A percentile compares a stretch with the other conserved stretches of the same genome.
Conservation (phyloP, 2,888 invertebrate species). For the Pyralis farinalis region DNA sequence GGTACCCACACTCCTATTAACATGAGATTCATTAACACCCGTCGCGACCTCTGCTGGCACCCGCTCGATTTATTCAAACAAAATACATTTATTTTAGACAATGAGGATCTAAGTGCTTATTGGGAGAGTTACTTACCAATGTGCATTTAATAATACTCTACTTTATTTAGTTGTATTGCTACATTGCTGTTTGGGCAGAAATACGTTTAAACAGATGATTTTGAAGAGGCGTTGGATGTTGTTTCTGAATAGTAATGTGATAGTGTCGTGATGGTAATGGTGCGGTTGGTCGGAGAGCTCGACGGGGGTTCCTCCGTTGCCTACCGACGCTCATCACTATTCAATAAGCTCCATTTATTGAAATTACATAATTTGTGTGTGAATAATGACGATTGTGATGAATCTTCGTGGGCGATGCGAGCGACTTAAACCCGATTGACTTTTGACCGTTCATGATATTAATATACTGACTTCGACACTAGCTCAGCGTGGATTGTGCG, state of each 20-base stretch:
- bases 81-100: conserved; percentile 69
- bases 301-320: conserved; percentile 61
- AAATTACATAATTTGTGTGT: conserved; percentile 82
- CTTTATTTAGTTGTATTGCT: conserved; percentile 10
- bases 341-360: conserved; percentile 80
- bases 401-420: conserved; percentile 79
- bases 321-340: conserved; percentile 80
- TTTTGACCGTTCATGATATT: conserved; percentile 76
- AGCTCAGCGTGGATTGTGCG: conserved; percentile 19
- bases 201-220: conserved; percentile 2
- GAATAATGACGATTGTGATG: conserved; percentile 81
- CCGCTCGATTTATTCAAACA: conserved; percentile 65
- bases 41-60: conserved; percentile 40
- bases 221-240: conserved; percentile 25
- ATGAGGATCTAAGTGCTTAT: conserved; percentile 66
- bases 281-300: conserved; percentile 36
- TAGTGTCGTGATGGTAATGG: conserved; percentile 28
- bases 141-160: conserved; percentile 12
- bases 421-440: conserved; percentile 79
- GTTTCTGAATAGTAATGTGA: conserved; percentile 14
- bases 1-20: conserved; percentile 20
- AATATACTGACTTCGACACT: conserved; percentile 66
- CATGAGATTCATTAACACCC: conserved; percentile 56
- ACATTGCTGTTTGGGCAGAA: conserved; percentile 26
- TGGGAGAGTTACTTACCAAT: conserved; percentile 40